Base-by-base conservation (phyloP, 2,888 invertebrate species). In the Dolichopus griseipennis region DNA sequence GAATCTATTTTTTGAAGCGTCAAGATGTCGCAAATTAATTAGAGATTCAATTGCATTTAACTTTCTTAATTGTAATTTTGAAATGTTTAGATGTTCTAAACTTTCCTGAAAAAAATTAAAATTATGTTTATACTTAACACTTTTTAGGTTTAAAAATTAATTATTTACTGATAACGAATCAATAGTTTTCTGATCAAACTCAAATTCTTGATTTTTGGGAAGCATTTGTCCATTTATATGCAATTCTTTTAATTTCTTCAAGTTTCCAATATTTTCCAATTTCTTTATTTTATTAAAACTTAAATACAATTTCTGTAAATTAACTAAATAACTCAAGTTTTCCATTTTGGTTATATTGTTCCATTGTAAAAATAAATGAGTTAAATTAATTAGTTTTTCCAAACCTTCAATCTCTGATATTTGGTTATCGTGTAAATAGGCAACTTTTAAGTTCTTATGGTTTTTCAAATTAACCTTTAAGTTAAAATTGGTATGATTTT, bases 341-440 rank as follows among this genome's bases (percentile, higher is more conserved):
- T 90, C 86, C 1, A 93, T 84, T 78, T 87, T 87, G 0, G 81
- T 82, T 71, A 93, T 88, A 76, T 87, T 87, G 76, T 93, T 93
- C 82, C 89, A 91, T 80, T 90, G 92, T 20, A 90, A 78, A 78
- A 87, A 92, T 65, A 90, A 81, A 73, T 90, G 86, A 1, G 87
- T 88, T 63, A 92, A 79, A 73, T 88, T 87, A 65, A 79, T 82
- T 5, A 92, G 82, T 33, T 82, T 78, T 66, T 87, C 83, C 9
- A 95, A 76, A 74, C 92, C 90, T 77, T 90, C 85, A 27, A 96
- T 87, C 77, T 86, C 87, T 1, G 84, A 79, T 72, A 97, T 88
- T 73, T 86, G 85, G 78, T 96, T 97, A 75, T 90, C 90, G 76
- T 93, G 95, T 62, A 91, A 84, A 81, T 90, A 95, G 21, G 90